Evolutionary conservation across 2,113 vertebrate species (phyloP).

Genomic region (Pomatostomus ruficeps): DNA sequence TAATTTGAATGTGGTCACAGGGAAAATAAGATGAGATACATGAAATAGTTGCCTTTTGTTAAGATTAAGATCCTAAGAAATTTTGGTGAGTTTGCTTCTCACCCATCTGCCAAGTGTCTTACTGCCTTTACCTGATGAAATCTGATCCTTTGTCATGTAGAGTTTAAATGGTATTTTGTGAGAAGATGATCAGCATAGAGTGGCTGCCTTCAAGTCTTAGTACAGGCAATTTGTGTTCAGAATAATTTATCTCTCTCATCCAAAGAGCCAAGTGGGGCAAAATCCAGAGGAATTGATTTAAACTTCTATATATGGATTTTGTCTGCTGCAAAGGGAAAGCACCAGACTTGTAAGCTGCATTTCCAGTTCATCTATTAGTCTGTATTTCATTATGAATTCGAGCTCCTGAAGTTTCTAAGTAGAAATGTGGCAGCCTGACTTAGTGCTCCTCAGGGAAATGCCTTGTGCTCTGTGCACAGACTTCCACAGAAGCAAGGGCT

Average conservation of each 20-base stretch:
- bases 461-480: neutral
- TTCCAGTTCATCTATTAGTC: neutral
- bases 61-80: neutral
- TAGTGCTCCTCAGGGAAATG: neutral
- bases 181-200: neutral
- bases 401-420: neutral
- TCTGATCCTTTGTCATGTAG: neutral
- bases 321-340: neutral
- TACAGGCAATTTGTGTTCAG: neutral
- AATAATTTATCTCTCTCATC: neutral
- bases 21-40: neutral
- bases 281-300: neutral
- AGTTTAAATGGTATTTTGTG: neutral
- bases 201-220: neutral
- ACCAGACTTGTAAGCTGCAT: neutral
- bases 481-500: neutral
- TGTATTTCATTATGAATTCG: neutral
- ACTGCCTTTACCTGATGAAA: neutral
- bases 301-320: neutral
- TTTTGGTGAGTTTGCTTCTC: neutral
- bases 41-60: neutral
- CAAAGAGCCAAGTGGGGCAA: neutral
- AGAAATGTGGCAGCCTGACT: neutral
- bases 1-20: fast-evolving
- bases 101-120: neutral